phyloP scores from a whole-genome alignment of 2,113 vertebrate genomes.

The Ornithorhynchus anatinus region DNA sequence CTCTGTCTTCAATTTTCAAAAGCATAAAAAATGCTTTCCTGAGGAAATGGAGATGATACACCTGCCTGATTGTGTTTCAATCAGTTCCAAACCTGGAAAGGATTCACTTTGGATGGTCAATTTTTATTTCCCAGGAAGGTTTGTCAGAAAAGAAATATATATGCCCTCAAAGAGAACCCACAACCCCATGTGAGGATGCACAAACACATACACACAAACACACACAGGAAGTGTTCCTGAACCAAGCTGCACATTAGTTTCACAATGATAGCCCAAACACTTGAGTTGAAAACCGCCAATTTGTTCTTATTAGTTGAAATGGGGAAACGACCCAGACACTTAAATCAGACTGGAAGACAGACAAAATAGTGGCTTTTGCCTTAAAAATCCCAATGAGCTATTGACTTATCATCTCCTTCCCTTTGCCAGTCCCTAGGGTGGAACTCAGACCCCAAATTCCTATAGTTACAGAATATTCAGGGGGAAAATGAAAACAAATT shows the following conservation, averaged over 20 bases:
- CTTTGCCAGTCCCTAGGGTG: no score
- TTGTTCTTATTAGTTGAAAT: constrained; percentile 19
- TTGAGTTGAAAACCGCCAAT: background rate
- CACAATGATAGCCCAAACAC: background rate
- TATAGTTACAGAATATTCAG: no score
- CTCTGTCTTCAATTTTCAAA: background rate
- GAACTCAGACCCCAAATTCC: no score
- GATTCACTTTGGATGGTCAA: background rate
- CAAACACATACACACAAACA: no score
- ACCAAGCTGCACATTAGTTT: background rate
- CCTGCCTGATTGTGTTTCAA: background rate
- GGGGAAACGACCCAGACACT: background rate
- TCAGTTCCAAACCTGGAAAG: background rate
- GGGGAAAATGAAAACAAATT: no score
- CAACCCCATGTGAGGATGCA: no score
- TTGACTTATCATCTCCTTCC: background rate
- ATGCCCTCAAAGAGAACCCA: background rate
- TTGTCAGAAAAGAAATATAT: background rate
- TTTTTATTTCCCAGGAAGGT: background rate
- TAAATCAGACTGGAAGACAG: constrained; percentile 8
- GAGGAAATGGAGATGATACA: background rate
- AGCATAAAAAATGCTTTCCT: no score
- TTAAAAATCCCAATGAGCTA: background rate
- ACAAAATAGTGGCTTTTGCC: background rate
- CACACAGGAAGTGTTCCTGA: background rate